These are phyloP conservation scores for Ips typographus DNA, from an alignment of 1,140 invertebrate genomes.

Conservation along the genomic window DNA sequence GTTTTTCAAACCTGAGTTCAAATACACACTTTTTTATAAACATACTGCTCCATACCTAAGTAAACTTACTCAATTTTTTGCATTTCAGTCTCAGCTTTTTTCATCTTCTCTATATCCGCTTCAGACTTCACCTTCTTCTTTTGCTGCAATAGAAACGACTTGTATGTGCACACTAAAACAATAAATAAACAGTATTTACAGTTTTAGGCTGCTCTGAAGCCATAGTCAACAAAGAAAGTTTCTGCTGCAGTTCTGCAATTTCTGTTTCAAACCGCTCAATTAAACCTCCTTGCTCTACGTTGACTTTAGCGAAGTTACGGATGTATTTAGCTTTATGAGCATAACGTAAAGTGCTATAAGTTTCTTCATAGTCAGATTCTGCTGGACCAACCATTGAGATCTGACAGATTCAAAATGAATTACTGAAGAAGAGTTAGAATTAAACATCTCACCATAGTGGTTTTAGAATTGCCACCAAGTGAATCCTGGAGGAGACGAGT, in stretches of 20 bases:
- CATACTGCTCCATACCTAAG: constrained; percentile 8
- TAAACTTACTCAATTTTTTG: constrained; percentile 44
- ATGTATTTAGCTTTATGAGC: constrained; percentile 98
- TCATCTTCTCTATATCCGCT: constrained; percentile 52
- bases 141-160: neutral
- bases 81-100: constrained; percentile 49
- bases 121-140: constrained; percentile 52
- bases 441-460: constrained; percentile 70
- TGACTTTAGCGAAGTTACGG: constrained; percentile 92
- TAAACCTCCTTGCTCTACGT: constrained; percentile 96
- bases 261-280: constrained; percentile 95
- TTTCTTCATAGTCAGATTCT: constrained; percentile 96
- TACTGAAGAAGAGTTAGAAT: constrained; percentile 7
- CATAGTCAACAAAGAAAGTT: constrained; percentile 38
- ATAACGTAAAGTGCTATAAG: constrained; percentile 94
- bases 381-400: constrained; percentile 94
- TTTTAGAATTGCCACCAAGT: constrained; percentile 94
- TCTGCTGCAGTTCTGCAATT: constrained; percentile 77
- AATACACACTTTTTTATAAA: neutral
- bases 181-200: neutral
- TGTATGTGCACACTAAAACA: no score
- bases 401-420: constrained; percentile 28
- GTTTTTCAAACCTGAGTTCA: constrained; percentile 60
- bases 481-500: constrained; percentile 93
- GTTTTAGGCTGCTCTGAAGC: constrained; percentile 23